Evolutionary conservation across 2,113 vertebrate genomes (phyloP).

Genomic region (Amazona vittata): DNA sequence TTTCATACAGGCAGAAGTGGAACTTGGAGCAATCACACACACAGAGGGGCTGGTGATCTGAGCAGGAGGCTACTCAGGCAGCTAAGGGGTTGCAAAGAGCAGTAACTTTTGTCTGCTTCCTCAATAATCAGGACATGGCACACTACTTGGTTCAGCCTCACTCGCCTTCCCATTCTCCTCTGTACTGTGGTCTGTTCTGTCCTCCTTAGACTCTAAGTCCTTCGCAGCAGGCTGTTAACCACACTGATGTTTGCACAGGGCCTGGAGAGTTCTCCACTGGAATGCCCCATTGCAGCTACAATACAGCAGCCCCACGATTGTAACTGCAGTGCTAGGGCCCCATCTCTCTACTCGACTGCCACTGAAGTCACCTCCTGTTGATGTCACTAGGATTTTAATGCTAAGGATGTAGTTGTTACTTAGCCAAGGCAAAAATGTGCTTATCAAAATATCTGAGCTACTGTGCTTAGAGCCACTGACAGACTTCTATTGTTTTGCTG

Average conservation of each 20-base stretch:
- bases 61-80: background rate
- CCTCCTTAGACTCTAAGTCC: fast-evolving
- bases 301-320: fast-evolving
- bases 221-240: background rate
- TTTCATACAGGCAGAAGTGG: background rate
- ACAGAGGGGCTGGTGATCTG: background rate
- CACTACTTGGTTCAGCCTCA: background rate
- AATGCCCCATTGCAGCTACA: background rate
- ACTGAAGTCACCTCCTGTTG: background rate
- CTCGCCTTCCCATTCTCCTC: background rate
- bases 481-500: background rate
- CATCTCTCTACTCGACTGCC: background rate
- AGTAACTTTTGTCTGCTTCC: background rate
- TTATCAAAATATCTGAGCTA: constrained; percentile 27
- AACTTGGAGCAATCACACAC: fast-evolving
- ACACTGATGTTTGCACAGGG: background rate
- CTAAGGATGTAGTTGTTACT: background rate
- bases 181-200: background rate
- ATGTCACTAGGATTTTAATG: background rate
- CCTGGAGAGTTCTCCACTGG: background rate
- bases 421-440: background rate
- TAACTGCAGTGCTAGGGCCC: fast-evolving
- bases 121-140: background rate
- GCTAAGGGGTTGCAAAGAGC: background rate
- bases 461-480: constrained; percentile 9